Evolutionary conservation across 2,888 invertebrate genomes (phyloP).

Genomic region (Oligia fasciuncula): DNA sequence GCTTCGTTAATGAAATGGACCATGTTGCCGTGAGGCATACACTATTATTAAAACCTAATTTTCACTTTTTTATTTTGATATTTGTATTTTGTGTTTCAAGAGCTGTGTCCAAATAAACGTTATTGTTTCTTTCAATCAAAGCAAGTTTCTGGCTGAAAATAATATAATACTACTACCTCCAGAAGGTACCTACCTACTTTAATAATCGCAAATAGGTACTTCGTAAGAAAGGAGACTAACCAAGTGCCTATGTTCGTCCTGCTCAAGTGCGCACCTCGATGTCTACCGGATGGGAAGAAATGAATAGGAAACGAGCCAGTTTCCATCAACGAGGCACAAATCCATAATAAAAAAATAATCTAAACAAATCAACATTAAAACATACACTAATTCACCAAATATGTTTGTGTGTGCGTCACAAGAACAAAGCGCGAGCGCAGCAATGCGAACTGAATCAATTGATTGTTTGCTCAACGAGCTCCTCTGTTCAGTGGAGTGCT

Average conservation of each 20-base stretch:
- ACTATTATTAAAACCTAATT: neutral
- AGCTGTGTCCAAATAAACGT: neutral
- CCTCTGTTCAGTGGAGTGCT: slow-evolving; percentile 7
- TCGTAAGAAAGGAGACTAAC: neutral
- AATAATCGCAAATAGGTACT: neutral
- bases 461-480: slow-evolving; percentile 45
- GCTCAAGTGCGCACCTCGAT: neutral
- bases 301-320: neutral
- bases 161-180: neutral
- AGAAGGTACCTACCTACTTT: neutral
- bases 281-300: too few relatives aligned
- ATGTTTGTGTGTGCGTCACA: neutral
- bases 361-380: neutral
- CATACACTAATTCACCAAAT: neutral
- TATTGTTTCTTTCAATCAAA: neutral
- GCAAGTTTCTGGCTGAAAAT: neutral
- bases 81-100: neutral
- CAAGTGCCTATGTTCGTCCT: neutral
- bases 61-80: neutral
- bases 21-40: neutral
- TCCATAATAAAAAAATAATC: neutral
- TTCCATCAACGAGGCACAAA: neutral
- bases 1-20: neutral
- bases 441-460: slow-evolving; percentile 29
- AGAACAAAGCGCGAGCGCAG: slow-evolving; percentile 29